Percentiles rank a stretch among this genome's conserved stretches.
These are phyloP conservation scores for Cantharis rustica DNA, from an alignment of 2,888 invertebrate species.

Conservation along the genomic window DNA sequence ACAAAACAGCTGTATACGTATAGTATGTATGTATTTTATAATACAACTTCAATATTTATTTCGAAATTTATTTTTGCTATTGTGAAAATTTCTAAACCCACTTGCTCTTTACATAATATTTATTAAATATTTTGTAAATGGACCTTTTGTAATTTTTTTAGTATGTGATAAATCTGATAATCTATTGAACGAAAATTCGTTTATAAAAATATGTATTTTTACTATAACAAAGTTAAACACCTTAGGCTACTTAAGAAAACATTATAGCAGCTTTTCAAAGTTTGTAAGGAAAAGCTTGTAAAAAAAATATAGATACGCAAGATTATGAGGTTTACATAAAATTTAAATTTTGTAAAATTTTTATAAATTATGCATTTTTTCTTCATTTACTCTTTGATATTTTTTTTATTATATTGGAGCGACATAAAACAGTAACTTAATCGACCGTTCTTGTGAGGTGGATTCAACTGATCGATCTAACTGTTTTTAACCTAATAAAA, in stretches of 20 bases:
- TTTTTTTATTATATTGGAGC: background rate
- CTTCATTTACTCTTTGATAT: background rate
- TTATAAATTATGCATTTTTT: too few relatives aligned
- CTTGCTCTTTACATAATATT: background rate
- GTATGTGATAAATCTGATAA: background rate
- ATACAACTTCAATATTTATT: background rate
- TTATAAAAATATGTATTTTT: background rate
- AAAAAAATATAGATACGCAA: background rate
- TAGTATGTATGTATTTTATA: too few relatives aligned
- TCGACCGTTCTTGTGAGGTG: too few relatives aligned
- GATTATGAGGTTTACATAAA: background rate
- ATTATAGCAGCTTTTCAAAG: background rate
- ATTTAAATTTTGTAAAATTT: background rate
- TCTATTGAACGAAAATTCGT: background rate
- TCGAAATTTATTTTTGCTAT: background rate
- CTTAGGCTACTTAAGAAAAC: background rate
- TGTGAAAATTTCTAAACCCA: background rate
- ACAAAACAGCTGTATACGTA: background rate
- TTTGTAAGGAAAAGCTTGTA: background rate
- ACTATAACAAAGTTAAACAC: background rate
- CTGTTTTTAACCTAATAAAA: too few relatives aligned
- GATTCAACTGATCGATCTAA: too few relatives aligned
- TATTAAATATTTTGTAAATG: background rate
- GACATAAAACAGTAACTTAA: too few relatives aligned
- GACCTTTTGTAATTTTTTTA: background rate